Conservation (phyloP, 2,888 invertebrate genomes). For the Andrena hattorfiana region DNA sequence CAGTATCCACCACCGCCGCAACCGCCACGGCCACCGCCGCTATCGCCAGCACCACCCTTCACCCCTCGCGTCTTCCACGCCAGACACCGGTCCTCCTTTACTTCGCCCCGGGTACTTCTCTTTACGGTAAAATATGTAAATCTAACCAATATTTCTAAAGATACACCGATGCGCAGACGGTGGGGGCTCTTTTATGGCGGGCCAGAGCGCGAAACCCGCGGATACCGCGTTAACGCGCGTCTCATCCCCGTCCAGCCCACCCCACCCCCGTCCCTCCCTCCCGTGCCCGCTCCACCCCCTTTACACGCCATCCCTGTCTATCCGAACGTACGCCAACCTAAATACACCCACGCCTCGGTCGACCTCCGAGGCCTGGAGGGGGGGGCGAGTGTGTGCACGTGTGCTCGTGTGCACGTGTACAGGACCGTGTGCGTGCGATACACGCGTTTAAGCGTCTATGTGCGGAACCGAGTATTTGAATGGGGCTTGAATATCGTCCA, state of each 20-base stretch:
- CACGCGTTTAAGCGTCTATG: not conserved
- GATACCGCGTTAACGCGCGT: constrained; percentile 71
- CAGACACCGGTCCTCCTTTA: constrained; percentile 75
- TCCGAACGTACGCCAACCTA: constrained; percentile 66
- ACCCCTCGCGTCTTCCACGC: constrained; percentile 45
- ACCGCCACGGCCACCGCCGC: constrained; percentile 52
- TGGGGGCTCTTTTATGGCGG: constrained; percentile 79
- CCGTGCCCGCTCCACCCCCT: not conserved
- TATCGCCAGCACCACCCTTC: constrained; percentile 53
- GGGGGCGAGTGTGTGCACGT: constrained; percentile 25
- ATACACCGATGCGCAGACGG: constrained; percentile 74
- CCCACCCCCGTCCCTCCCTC: not conserved
- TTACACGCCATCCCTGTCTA: constrained; percentile 33
- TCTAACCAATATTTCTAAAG: constrained; percentile 84
- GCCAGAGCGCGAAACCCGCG: constrained; percentile 76
- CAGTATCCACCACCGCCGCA: constrained; percentile 54
- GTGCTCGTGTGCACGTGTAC: constrained; percentile 1
- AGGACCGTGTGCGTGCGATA: not conserved
- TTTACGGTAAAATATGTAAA: constrained; percentile 84
- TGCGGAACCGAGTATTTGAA: constrained; percentile 70
- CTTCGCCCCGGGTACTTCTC: constrained; percentile 75
- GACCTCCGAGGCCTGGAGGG: constrained; percentile 32
- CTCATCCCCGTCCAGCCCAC: not conserved
- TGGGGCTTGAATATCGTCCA: constrained; percentile 78
- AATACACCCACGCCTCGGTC: constrained; percentile 63